Percentiles rank a stretch among this genome's conserved stretches.
Evolutionary conservation across 2,888 invertebrate species (phyloP).

Genomic region (Dynastes tityus): DNA sequence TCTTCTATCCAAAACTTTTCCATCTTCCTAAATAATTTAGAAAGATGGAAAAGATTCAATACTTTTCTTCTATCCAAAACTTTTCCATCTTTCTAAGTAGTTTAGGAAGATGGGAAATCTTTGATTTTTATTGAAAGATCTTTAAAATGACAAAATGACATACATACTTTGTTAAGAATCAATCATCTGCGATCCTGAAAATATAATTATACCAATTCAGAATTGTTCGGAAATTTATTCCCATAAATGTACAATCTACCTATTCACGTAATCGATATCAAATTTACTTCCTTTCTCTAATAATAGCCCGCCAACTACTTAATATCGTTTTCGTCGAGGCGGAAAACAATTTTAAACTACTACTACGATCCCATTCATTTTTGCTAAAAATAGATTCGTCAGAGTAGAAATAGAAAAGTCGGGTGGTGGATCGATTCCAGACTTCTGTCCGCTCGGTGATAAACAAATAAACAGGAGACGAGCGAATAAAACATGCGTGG

Average conservation of each 20-base stretch:
- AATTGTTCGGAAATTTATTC: neutral
- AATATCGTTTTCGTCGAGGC: constrained; percentile 3
- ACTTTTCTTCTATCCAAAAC: too few species aligned
- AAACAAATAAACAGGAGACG: constrained; percentile 61
- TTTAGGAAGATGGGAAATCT: too few species aligned
- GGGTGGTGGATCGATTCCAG: neutral
- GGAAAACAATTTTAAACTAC: neutral
- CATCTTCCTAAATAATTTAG: too few species aligned
- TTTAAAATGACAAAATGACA: too few species aligned
- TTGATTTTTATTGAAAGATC: too few species aligned
- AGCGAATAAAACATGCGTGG: constrained; percentile 28
- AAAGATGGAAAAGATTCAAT: too few species aligned
- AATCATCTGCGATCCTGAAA: too few species aligned
- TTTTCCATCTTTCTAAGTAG: too few species aligned
- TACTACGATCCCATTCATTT: constrained; percentile 1
- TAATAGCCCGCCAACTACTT: constrained; percentile 4
- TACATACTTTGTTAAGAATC: too few species aligned
- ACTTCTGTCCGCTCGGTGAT: constrained; percentile 48
- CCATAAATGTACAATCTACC: neutral
- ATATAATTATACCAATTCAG: neutral
- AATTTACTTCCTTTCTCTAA: constrained; percentile 2
- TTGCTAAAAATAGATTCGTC: constrained; percentile 10
- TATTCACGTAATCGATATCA: constrained; percentile 1
- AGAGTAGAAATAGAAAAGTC: constrained; percentile 1
- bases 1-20: too few species aligned